Base-by-base conservation (phyloP, 2,113 vertebrate genomes). In the Anarhynchus alexandrinus region DNA sequence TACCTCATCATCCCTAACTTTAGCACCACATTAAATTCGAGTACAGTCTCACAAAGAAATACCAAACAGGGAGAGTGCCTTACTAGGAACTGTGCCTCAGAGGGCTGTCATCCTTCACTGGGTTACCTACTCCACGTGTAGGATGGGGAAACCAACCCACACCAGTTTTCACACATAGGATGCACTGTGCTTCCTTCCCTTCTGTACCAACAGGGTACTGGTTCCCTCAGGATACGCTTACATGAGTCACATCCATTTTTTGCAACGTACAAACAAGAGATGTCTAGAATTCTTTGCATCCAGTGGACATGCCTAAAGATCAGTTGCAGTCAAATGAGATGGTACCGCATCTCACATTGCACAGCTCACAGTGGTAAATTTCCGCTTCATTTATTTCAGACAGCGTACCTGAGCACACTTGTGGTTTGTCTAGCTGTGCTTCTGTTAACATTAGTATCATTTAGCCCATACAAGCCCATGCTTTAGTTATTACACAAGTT, bases 271-370 rank as follows among this genome's bases (percentile, higher is more conserved):
- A 74, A 82, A 26, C 5, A 70, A 76, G 47, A 85, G 32, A 51
- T 17, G 10, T 23, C n/a, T 36, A n/a, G 11, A 76, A 51, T 82
- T 88, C 66, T 82, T 59, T 52, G 17, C 34, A 54, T 12, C 8
- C 55, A 23, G 21, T 16, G 58, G 52, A 55, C 10, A 4, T 12
- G 30, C 21, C 70, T 80, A 30, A 86, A 61, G 43, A 88, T 57
- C n/a, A 40, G 32, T 0, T 47, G 18, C 65, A 84, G 58, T 18
- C 42, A 57, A 62, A 49, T 15, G 26, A 85, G 43, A n/a, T 1
- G 0, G 1, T 34, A 58, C 36, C 0, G 1, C 36, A 61, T 49
- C 54, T 94, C 64, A 64, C 5, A 7, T 1, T 34, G 42, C n/a
- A 89, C n/a, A 71, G 83, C 32, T 71, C 73, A 76, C 42, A 57